Evolutionary conservation across 2,888 invertebrate species (phyloP), one percentile per base, ranked within the genome.

Genomic region (Mellilla xanthometata): DNA sequence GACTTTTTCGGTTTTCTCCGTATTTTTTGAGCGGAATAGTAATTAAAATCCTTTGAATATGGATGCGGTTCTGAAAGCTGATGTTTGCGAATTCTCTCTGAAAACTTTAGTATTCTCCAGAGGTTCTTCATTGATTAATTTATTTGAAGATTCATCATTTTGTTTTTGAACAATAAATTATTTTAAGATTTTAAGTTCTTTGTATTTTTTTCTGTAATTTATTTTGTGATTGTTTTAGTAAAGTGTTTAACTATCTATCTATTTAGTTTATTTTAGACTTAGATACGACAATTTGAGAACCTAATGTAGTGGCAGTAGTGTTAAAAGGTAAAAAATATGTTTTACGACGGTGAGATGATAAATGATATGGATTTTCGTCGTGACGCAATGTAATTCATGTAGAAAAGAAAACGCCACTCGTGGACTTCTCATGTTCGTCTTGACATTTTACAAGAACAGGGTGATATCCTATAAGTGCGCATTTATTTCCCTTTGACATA

Each of bases 21-120:
- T 7, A 27, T 38, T 38, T 34, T 47, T 38, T 27, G 15, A 41
- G 38, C 33, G 40, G 32, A 40, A 8, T 38, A 15, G 32, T 47
- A 32, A 47, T 47, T 36, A 41, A 41, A 41, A 28, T 22, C 22
- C 12, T 41, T 36, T 47, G 41, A 47, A 47, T 47, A 41, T 41
- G 41, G 28, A 47, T 41, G 31, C 7, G 32, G 36, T 32, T 27
- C 34, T 13, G 29, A 10, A 6, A 36, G 30, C 39, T 39, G 35
- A 46, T 46, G 35, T 46, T 46, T 39, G 12, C 39, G 30, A 39
- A 34, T 34, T 39, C 24, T 26, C 34, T 35, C 27, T 27, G 38
- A 28, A 31, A 31, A 46, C 24, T 31, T 45, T 34, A 12, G 15
- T 32, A 45, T 45, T 39, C 45, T 22, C 13, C 9, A 22, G 9